Evolutionary conservation across 2,113 vertebrate genomes (phyloP), one percentile per base, ranked within the genome.

Genomic region (Centrocercus urophasianus): DNA sequence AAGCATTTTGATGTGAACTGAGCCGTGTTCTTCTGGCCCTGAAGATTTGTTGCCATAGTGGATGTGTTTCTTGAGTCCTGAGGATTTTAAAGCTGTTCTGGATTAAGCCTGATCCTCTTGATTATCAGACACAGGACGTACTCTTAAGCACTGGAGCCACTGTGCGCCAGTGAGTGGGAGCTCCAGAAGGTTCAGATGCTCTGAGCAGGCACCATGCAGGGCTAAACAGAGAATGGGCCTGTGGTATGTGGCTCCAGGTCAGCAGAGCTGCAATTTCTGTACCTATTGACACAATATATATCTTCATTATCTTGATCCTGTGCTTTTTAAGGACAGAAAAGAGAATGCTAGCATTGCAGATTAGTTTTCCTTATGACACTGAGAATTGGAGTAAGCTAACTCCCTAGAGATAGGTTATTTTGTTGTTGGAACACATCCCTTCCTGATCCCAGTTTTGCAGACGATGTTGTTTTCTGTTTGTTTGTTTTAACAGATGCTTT

Each of bases 101-200:
- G 32, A 81, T 28, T 72, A 63, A 72, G 52, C 21, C 42, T 52
- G 25, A 52, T 73, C 28, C 36, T 64, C 32, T 48, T 42, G 24
- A 45, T 73, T 64, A 60, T 54, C 42, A 28, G 8, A 32, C 50
- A 42, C 5, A 14, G 9, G 32, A 61, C n/a, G 20, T 63, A 28
- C 24, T 81, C 22, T 50, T 24, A 7, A 32, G 21, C 27, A 28
- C 4, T 59, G 28, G 13, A 74, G 24, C 8, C 40, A 63, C 54
- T 20, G 45, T 8, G 10, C 22, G 16, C 57, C 48, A 28, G 10
- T 8, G 59, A 32, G 32, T 24, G 11, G 11, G 52, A 85, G 36
- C 22, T 57, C 8, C 40, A 57, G 24, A 18, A 28, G 21, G 52
- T 21, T 61, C 40, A 67, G n/a, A 0, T 0, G 40, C 0, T 17